These are phyloP conservation scores for Calliopsis andreniformis DNA, from an alignment of 1,140 invertebrate genomes.

Conservation along the genomic window DNA sequence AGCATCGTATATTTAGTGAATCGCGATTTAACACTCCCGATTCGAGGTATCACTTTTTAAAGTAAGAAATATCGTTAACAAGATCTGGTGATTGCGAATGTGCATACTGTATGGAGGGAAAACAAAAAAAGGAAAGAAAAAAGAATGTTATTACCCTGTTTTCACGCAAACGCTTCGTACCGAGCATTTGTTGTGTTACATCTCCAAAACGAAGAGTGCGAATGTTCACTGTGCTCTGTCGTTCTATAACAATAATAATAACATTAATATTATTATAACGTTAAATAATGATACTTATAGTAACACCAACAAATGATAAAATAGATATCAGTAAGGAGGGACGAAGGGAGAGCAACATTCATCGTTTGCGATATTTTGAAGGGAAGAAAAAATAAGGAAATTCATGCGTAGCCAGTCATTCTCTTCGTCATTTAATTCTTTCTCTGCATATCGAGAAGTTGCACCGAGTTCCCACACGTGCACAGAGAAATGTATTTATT, in stretches of 20 bases:
- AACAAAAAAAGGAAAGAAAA: not conserved
- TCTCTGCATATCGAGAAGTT: constrained; percentile 23
- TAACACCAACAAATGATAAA: constrained; percentile 34
- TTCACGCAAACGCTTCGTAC: constrained; percentile 31
- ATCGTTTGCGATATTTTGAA: constrained; percentile 8
- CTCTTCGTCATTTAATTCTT: constrained; percentile 34
- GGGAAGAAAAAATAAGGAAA: not conserved
- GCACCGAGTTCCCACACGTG: constrained; percentile 2
- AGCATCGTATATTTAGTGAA: constrained; percentile 34
- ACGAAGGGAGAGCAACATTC: not conserved
- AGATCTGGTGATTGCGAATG: constrained; percentile 11
- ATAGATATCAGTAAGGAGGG: constrained; percentile 13
- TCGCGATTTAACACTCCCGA: constrained; percentile 37
- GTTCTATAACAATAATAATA: constrained; percentile 64
- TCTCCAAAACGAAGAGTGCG: constrained; percentile 4
- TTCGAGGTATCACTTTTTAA: constrained; percentile 49
- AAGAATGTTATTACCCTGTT: constrained; percentile 9
- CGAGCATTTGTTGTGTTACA: constrained; percentile 24
- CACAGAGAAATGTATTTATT: constrained; percentile 40
- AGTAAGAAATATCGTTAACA: constrained; percentile 12
- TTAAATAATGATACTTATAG: constrained; percentile 43
- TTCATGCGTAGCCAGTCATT: constrained; percentile 14
- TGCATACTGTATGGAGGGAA: constrained; percentile 26
- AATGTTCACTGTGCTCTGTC: constrained; percentile 58
- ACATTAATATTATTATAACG: constrained; percentile 46